Evolutionary conservation across 2,888 invertebrate species (phyloP).

Genomic region (Parnassius orleans): DNA sequence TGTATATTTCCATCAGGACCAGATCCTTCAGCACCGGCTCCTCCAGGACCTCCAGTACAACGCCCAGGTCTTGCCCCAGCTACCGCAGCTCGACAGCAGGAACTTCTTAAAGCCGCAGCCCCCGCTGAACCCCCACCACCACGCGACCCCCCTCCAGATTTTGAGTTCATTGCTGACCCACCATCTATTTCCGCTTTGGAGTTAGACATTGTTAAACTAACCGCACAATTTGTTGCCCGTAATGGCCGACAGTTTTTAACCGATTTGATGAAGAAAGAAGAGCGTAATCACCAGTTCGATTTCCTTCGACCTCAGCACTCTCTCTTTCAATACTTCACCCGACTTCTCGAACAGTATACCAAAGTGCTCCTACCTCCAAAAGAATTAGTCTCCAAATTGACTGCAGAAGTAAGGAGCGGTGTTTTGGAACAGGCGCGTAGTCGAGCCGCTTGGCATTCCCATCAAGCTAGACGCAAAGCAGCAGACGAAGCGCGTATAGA

Average conservation of each 20-base stretch:
- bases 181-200: constrained; percentile 99
- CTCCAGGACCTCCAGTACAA: constrained; percentile 40
- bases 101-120: constrained; percentile 91
- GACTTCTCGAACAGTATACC: constrained; percentile 98
- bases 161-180: constrained; percentile 97
- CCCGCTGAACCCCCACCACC: constrained; percentile 93
- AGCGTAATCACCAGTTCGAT: constrained; percentile 99
- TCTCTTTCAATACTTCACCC: constrained; percentile 98
- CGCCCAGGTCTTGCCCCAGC: constrained; percentile 84
- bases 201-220: constrained; percentile 98
- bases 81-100: constrained; percentile 93
- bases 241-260: constrained; percentile 99
- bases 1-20: constrained; percentile 38
- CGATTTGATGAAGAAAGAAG: constrained; percentile 98
- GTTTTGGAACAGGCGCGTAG: constrained; percentile 94
- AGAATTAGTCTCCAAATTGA: constrained; percentile 89
- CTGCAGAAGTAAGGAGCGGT: constrained; percentile 87
- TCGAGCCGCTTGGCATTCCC: constrained; percentile 97
- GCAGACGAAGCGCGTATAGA: constrained; percentile 98
- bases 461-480: constrained; percentile 95
- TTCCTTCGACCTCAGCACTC: constrained; percentile 99
- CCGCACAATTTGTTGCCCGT: constrained; percentile 99
- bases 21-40: constrained; percentile 38
- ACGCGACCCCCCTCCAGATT: constrained; percentile 94
- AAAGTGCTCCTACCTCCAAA: constrained; percentile 98